Evolutionary conservation across 2,113 vertebrate species (phyloP).

Genomic region (Sitta europaea): DNA sequence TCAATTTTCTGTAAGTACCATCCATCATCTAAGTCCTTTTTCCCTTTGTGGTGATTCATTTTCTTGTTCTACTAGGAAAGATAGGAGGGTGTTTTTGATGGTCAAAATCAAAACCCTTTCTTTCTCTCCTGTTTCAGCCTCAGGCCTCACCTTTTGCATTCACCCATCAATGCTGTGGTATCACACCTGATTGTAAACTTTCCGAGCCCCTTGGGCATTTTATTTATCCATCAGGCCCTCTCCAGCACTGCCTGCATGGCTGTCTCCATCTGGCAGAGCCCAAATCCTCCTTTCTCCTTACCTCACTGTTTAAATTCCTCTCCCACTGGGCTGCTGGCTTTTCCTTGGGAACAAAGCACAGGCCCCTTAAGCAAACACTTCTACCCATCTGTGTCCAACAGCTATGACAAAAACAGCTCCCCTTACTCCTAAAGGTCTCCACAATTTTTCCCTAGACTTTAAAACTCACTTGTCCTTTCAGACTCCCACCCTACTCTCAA

Average conservation of each 20-base stretch:
- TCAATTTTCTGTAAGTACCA: not conserved
- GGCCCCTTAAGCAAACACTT: not conserved
- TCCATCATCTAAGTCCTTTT: not conserved
- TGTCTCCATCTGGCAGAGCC: not conserved
- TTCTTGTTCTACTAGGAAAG: not conserved
- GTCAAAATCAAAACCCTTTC: not conserved
- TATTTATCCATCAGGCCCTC: not conserved
- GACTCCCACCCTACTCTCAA: not conserved
- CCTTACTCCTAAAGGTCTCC: not conserved
- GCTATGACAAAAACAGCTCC: not conserved
- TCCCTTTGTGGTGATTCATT: not conserved
- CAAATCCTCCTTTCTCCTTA: conserved; percentile 17
- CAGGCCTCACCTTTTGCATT: not conserved
- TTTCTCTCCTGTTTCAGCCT: not conserved
- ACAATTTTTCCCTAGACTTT: not conserved
- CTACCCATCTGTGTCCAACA: not conserved
- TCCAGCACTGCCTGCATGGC: not conserved
- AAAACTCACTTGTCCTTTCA: not conserved
- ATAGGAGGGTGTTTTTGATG: not conserved
- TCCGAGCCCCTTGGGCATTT: not conserved
- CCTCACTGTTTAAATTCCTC: conserved; percentile 14
- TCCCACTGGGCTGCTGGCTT: not conserved
- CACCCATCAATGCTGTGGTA: not conserved
- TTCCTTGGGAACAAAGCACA: not conserved
- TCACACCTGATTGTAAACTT: not conserved